These are phyloP conservation scores for Leptopilina drosophilae DNA, from an alignment of 2,888 invertebrate species.

Conservation along the genomic window DNA sequence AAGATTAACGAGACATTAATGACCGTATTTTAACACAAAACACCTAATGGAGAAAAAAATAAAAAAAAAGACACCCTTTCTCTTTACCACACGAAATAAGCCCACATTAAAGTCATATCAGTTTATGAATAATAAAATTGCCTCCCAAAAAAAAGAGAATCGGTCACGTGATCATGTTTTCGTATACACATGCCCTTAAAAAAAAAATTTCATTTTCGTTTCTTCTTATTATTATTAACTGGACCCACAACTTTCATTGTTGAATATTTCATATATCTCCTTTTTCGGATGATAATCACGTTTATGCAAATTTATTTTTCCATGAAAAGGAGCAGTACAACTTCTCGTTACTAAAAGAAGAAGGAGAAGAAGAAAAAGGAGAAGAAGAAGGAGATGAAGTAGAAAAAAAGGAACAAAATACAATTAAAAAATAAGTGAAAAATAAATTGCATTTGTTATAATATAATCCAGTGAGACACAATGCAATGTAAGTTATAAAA, in stretches of 20 bases:
- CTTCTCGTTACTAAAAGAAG: slow-evolving; percentile 3
- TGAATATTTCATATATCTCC: slow-evolving; percentile 1
- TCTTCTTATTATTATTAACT: neutral
- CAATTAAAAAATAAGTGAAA: neutral
- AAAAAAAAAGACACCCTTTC: neutral
- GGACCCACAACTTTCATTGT: slow-evolving; percentile 24
- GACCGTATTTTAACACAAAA: no score
- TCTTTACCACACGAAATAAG: neutral
- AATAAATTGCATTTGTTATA: slow-evolving; percentile 30
- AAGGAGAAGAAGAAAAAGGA: neutral
- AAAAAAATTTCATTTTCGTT: neutral
- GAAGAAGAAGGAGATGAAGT: slow-evolving; percentile 1
- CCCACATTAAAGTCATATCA: neutral
- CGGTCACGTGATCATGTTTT: neutral
- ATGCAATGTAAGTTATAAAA: neutral
- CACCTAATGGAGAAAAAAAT: no score
- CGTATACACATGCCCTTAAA: neutral
- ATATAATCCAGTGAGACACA: neutral
- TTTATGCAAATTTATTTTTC: slow-evolving; percentile 34
- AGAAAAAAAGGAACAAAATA: neutral
- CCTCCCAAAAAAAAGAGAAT: neutral
- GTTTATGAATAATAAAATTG: neutral
- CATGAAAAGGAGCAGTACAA: slow-evolving; percentile 22
- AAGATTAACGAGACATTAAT: no score
- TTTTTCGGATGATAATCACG: slow-evolving; percentile 30